Evolutionary conservation across 2,888 invertebrate species (phyloP), one percentile per base, ranked within the genome.

Genomic region (Cecidostiba fungosa): DNA sequence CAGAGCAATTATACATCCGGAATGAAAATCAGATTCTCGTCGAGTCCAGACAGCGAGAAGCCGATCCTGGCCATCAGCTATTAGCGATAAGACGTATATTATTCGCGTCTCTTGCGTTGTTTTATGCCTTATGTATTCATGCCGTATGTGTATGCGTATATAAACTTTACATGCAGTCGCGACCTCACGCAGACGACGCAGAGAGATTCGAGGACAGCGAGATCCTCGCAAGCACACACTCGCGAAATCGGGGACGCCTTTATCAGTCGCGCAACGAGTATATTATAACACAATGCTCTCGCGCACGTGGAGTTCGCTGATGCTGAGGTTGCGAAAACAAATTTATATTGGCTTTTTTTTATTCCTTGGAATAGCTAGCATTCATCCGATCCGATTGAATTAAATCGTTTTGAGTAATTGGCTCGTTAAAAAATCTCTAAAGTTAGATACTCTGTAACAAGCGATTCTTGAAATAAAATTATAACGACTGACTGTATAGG

Each of bases 101-200:
- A 19, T 70, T 73, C 47, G 43, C 39, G 26, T 4, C 26, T 74
- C 74, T 47, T 29, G 36, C 39, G 19, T 26, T 47, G 29, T 36
- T 78, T 73, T 72, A 78, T 78, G 62, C 47, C 47, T 77, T 85
- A 85, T 85, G 85, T 80, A 85, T 85, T 81, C 80, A 85, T 85
- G 85, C 66, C 80, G 54, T 76, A 85, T 80, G 76, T 39, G 76
- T 76, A 76, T 84, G 54, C 78, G 72, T 83, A 39, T 66, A 66
- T 26, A 66, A 66, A n/a, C 12, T 66, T 66, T 66, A 50, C 59
- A 39, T 39, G 77, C 77, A 36, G 26, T 12, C 23, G n/a, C 62
- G 39, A 32, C 54, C 59, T 19, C 29, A 29, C 59, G 59, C 23
- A 6, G 26, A 32, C 73, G 19, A 54, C 43, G 43, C 23, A 23